These are phyloP conservation scores for Hemithea aestivaria DNA, from an alignment of 2,888 invertebrate genomes.

Conservation along the genomic window DNA sequence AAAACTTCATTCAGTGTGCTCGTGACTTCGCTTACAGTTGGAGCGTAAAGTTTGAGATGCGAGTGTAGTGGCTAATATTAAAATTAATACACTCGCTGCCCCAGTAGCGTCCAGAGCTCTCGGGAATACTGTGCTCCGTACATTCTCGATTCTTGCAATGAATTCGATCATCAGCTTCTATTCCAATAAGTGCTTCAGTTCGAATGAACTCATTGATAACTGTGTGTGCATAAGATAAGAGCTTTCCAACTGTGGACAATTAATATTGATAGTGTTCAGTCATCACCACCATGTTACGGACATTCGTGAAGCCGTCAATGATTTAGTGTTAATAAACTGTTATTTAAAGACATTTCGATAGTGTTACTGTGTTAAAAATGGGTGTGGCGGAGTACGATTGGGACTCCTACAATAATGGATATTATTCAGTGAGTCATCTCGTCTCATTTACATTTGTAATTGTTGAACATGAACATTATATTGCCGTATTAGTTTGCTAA, in stretches of 20 bases:
- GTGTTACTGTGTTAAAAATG: constrained; percentile 56
- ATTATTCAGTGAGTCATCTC: constrained; percentile 63
- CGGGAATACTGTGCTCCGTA: constrained; percentile 54
- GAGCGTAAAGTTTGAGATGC: constrained; percentile 57
- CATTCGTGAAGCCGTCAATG: constrained; percentile 40
- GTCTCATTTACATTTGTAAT: constrained; percentile 9
- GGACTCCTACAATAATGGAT: constrained; percentile 71
- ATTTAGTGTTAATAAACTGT: constrained; percentile 38
- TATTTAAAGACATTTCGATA: constrained; percentile 40
- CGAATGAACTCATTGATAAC: constrained; percentile 55
- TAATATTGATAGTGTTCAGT: constrained; percentile 36
- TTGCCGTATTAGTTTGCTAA: constrained; percentile 13
- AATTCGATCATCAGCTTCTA: constrained; percentile 51
- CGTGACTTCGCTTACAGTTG: constrained; percentile 28
- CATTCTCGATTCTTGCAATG: constrained; percentile 53
- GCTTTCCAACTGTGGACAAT: constrained; percentile 32
- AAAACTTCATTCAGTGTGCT: constrained; percentile 10
- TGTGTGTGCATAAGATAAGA: constrained; percentile 70
- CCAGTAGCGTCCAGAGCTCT: constrained; percentile 69
- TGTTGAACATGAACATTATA: constrained; percentile 11
- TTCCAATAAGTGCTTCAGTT: constrained; percentile 49
- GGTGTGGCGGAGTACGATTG: constrained; percentile 73
- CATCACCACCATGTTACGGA: constrained; percentile 35
- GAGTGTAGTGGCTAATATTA: constrained; percentile 67
- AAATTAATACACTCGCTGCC: constrained; percentile 71